Percentiles rank a stretch among this genome's conserved stretches.
phyloP scores from a whole-genome alignment of 2,113 vertebrate species.

The Dryoscopus gambensis region DNA sequence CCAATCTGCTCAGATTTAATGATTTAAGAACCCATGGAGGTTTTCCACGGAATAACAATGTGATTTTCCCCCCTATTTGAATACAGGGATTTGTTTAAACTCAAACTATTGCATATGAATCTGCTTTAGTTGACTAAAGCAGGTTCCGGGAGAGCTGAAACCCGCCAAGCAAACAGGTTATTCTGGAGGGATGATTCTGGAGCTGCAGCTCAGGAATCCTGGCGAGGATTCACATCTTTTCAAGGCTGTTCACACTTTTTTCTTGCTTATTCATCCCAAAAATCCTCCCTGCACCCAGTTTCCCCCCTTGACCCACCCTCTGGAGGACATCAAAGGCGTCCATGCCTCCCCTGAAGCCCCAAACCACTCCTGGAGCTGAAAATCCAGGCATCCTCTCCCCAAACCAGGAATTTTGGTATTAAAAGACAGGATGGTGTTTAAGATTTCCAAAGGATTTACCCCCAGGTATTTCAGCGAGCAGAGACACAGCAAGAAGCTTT shows the following conservation, averaged over 20 bases:
- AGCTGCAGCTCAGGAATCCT: not conserved
- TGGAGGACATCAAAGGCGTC: fast-evolving
- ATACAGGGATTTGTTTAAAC: slow-evolving; percentile 17
- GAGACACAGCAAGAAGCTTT: not conserved
- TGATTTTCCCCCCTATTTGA: not conserved
- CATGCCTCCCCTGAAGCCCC: not conserved
- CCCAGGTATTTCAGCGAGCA: not conserved
- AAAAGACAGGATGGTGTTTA: not conserved
- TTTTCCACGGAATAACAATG: not conserved
- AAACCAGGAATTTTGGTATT: not conserved
- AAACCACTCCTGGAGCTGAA: not conserved
- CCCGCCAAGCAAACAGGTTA: not conserved
- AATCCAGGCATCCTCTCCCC: not conserved
- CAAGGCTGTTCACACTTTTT: not conserved
- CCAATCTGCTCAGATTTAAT: not conserved
- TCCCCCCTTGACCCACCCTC: not conserved
- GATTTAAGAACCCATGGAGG: not conserved
- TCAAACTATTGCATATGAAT: not conserved
- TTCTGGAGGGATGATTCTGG: not conserved
- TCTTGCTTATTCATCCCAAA: fast-evolving
- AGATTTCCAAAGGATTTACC: not conserved
- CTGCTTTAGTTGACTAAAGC: not conserved
- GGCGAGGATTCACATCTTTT: not conserved
- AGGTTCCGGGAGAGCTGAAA: not conserved
- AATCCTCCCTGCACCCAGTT: not conserved